phyloP scores from a whole-genome alignment of 1,140 invertebrate genomes.

The Panagrolaimus sp. region DNA sequence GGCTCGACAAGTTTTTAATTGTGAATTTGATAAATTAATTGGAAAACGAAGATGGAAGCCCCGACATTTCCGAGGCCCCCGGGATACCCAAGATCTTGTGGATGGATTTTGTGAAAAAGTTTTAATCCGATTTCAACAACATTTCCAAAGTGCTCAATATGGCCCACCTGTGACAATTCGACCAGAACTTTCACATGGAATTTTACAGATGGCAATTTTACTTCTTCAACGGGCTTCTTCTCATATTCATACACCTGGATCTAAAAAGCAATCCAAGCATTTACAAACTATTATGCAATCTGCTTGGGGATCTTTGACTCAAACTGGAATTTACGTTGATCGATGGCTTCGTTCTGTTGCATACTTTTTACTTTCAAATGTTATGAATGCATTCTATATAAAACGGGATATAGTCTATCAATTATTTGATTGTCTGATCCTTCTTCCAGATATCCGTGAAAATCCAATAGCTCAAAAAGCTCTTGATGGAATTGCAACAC shows the following conservation, averaged over 20 bases:
- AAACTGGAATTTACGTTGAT: not conserved
- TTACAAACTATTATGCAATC: slow-evolving; percentile 3
- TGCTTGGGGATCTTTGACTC: not conserved
- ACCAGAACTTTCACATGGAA: not conserved
- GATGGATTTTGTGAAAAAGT: not conserved
- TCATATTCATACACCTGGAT: slow-evolving; percentile 9
- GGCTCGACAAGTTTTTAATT: not conserved
- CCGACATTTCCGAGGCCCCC: too few species aligned
- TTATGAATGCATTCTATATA: not conserved
- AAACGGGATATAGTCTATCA: not conserved
- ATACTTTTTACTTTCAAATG: not conserved
- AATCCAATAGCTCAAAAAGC: slow-evolving; percentile 3
- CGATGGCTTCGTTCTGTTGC: slow-evolving; percentile 7
- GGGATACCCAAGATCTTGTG: not conserved
- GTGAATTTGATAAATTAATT: not conserved
- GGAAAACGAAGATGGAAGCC: not conserved
- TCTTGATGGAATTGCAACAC: not conserved
- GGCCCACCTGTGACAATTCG: not conserved
- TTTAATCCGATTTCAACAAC: not conserved
- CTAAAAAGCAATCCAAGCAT: not conserved
- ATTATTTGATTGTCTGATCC: not conserved
- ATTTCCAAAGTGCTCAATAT: not conserved
- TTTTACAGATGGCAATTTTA: not conserved
- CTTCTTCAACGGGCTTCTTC: not conserved
- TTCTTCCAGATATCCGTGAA: not conserved